Evolutionary conservation across 2,888 invertebrate genomes (phyloP).

Genomic region (Allygus modestus): DNA sequence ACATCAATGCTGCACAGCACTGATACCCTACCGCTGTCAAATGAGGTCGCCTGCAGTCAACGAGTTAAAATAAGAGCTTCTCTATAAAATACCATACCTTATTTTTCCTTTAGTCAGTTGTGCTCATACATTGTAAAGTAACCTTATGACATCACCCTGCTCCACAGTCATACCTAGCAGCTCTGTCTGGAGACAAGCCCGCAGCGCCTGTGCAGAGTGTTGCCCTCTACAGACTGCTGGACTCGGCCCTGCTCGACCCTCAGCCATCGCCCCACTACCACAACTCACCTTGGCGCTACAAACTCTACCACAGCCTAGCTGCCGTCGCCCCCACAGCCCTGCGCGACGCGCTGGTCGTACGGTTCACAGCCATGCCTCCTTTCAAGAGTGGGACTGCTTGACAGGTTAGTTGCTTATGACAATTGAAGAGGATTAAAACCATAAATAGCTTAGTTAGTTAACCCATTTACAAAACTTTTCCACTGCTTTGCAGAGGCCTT

Average conservation of each 20-base stretch:
- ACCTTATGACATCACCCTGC: no score
- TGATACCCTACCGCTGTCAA: no score
- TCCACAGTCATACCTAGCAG: constrained; percentile 18
- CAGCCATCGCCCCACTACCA: constrained; percentile 81
- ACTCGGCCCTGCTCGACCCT: constrained; percentile 79
- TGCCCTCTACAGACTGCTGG: constrained; percentile 78
- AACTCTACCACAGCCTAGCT: constrained; percentile 82
- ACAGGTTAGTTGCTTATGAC: neutral
- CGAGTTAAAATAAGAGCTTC: no score
- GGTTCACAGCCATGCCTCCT: constrained; percentile 82
- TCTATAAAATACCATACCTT: no score
- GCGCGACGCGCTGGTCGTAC: constrained; percentile 80
- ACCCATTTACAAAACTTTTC: no score
- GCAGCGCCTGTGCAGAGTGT: constrained; percentile 3
- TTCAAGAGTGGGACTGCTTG: constrained; percentile 67
- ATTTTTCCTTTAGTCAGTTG: no score
- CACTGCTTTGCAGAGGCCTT: no score
- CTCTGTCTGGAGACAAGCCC: constrained; percentile 16
- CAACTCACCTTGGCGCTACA: constrained; percentile 83
- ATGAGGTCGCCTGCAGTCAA: no score
- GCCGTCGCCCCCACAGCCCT: constrained; percentile 78
- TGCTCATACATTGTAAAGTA: no score
- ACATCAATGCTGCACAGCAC: no score
- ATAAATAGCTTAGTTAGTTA: no score
- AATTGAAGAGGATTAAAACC: no score